Percentiles rank a stretch among this genome's conserved stretches.
Evolutionary conservation across 2,113 vertebrate species (phyloP).

Genomic region (Passer montanus): DNA sequence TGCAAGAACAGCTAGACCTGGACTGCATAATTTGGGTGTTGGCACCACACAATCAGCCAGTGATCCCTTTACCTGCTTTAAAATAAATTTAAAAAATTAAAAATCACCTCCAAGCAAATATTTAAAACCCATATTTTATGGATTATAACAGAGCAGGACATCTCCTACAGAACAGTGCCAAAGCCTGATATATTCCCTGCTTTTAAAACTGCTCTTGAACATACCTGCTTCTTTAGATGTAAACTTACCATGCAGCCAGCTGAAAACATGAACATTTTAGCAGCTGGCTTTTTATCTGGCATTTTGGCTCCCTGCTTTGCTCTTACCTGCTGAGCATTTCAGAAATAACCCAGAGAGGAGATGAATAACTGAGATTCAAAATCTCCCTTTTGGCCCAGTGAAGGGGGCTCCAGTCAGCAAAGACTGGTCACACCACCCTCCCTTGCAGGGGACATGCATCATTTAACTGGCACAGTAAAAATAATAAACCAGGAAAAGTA

Average conservation of each 20-base stretch:
- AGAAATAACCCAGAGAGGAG: background rate
- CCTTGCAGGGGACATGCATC: background rate
- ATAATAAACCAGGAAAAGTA: background rate
- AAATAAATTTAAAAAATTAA: background rate
- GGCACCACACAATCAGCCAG: background rate
- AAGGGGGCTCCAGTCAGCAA: background rate
- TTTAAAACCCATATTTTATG: background rate
- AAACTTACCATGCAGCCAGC: background rate
- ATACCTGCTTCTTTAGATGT: background rate
- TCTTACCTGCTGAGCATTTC: background rate
- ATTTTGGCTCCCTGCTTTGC: background rate
- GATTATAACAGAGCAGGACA: background rate
- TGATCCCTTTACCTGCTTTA: background rate
- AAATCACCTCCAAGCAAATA: background rate
- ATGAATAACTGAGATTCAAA: background rate
- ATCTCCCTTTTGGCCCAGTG: background rate
- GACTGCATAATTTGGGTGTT: background rate
- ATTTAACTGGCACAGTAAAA: constrained; percentile 9
- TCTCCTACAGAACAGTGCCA: background rate
- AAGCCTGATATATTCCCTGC: background rate
- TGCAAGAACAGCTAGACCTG: background rate
- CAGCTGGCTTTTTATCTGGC: background rate
- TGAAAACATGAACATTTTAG: background rate
- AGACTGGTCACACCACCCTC: background rate
- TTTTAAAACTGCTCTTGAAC: background rate